Evolutionary conservation across 2,888 invertebrate species (phyloP), one percentile per base, ranked within the genome.

Genomic region (Dione vanillae): DNA sequence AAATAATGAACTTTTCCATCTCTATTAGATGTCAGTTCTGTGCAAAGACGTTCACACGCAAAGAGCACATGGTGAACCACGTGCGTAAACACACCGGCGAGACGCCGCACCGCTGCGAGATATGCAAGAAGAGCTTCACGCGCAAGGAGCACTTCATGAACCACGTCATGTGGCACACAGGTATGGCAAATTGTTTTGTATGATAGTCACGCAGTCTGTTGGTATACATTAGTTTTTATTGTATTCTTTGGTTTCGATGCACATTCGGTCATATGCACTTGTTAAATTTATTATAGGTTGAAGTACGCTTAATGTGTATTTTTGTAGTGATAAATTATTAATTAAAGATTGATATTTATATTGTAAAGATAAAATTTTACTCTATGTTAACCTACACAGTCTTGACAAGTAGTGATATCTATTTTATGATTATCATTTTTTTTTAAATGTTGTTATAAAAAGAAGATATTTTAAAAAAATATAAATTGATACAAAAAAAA

Each of bases 51-150:
- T 96, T 96, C 86, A 96, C 96, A 0, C 94, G 96, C 64, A 96
- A 96, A 80, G 96, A 96, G 83, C 96, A 96, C 85, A 96, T 96
- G 96, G 96, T 96, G 76, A 96, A 96, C 83, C 96, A 96, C 82
- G 96, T 96, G 56, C 91, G 96, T 45, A 96, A 96, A 81, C 96
- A 96, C 84, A 96, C 96, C 27, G 96, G 96, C 70, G 96, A 96
- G 82, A 96, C 96, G 14, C 96, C 96, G 58, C 96, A 96, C 84
- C 94, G 96, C 72, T 96, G 96, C 84, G 96, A 96, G 82, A 96
- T 96, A 75, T 96, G 96, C 89, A 96, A 96, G 88, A 96, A 96
- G 90, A 96, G 96, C 82, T 96, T 96, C 86, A 96, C 96, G 5
- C 89, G 96, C 74, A 96, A 96, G 81, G 96, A 96, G 79, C 96